Evolutionary conservation across 2,888 invertebrate genomes (phyloP).

Genomic region (Mythimna ferrago): DNA sequence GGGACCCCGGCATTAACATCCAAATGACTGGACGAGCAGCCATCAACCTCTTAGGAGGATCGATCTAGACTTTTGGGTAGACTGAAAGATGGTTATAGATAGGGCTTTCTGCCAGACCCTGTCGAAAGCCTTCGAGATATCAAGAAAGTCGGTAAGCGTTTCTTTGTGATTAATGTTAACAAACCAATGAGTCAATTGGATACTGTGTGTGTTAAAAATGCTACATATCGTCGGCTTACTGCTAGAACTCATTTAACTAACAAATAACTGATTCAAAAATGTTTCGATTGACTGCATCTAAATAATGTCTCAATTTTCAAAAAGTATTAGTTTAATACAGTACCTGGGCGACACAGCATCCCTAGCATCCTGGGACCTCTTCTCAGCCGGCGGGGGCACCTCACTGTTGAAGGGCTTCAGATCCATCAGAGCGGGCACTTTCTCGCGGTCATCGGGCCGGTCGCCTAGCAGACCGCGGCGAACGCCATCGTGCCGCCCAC

Average conservation of each 20-base stretch:
- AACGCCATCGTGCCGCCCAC: conserved; percentile 58
- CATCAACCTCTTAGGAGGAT: too few relatives aligned
- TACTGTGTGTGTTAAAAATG: not conserved
- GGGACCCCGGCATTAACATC: too few relatives aligned
- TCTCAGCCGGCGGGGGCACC: conserved; percentile 67
- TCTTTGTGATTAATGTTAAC: too few relatives aligned
- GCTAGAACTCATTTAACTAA: too few relatives aligned
- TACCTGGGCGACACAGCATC: conserved; percentile 88
- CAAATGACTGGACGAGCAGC: too few relatives aligned
- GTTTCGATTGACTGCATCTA: not conserved
- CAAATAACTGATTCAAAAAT: too few relatives aligned
- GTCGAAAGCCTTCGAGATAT: too few relatives aligned
- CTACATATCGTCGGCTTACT: not conserved
- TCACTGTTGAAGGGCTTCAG: conserved; percentile 82
- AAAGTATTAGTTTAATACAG: not conserved
- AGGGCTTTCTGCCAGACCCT: too few relatives aligned
- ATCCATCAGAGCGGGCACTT: conserved; percentile 85
- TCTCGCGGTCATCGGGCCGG: conserved; percentile 76
- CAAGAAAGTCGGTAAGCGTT: too few relatives aligned
- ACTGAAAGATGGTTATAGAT: too few relatives aligned
- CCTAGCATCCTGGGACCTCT: conserved; percentile 78
- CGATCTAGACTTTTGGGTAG: too few relatives aligned
- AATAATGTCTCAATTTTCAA: not conserved
- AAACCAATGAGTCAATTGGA: too few relatives aligned
- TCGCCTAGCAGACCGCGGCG: conserved; percentile 85